These are phyloP conservation scores for Sylvilagus floridanus DNA, from an alignment of 2,797 vertebrate genomes.

Conservation along the genomic window DNA sequence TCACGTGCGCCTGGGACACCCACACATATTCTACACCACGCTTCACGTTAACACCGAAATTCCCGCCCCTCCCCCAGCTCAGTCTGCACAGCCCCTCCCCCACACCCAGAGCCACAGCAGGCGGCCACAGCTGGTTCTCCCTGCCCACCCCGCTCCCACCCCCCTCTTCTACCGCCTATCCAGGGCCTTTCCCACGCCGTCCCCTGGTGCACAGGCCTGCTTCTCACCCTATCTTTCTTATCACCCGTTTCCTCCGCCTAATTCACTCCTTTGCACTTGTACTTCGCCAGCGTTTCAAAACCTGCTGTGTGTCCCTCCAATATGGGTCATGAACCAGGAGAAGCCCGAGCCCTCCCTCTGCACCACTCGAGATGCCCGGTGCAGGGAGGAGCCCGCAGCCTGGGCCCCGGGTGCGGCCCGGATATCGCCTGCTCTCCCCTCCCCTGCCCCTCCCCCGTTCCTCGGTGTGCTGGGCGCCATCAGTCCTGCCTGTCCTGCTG, in stretches of 20 bases:
- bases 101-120: neutral
- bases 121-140: too few species aligned
- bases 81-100: too few species aligned
- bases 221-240: constrained; percentile 53
- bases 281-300: constrained; percentile 56
- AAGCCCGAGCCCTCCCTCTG: neutral
- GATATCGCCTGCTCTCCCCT: neutral
- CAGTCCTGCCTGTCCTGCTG: neutral
- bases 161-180: neutral
- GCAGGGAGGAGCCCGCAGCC: neutral
- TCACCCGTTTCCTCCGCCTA: constrained; percentile 20
- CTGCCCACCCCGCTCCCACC: too few species aligned
- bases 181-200: neutral
- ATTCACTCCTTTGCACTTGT: constrained; percentile 59
- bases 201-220: neutral
- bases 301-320: neutral
- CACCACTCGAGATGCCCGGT: accelerated
- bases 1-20: neutral
- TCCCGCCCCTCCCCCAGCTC: neutral
- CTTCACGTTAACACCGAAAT: neutral
- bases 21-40: neutral
- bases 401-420: accelerated
- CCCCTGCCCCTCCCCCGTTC: neutral
- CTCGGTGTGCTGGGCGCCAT: neutral
- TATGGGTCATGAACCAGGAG: neutral